Conservation (phyloP, 2,113 vertebrate genomes). For the Amphiprion ocellaris region DNA sequence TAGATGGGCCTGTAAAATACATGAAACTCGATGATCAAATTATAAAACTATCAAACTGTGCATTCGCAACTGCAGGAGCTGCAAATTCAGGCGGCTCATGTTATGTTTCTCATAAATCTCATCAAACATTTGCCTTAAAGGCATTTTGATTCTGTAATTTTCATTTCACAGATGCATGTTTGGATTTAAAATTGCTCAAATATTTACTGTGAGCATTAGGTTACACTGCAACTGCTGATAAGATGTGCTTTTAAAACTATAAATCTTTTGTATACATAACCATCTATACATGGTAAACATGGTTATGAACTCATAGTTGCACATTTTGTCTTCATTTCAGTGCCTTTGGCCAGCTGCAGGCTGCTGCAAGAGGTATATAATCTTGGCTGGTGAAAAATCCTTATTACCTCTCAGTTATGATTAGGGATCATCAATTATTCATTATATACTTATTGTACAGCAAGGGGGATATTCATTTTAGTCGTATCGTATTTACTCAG, state of each 20-base stretch:
- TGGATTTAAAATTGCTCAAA: conserved; percentile 41
- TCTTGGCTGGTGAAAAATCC: conserved; percentile 51
- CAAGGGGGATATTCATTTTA: conserved; percentile 69
- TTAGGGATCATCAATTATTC: conserved; percentile 76
- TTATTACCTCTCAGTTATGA: conserved; percentile 73
- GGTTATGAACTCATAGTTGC: conserved; percentile 45
- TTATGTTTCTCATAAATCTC: conserved; percentile 29
- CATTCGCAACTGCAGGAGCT: conserved; percentile 27
- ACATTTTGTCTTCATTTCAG: conserved; percentile 42
- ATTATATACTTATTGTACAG: conserved; percentile 67
- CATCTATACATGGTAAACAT: conserved; percentile 29
- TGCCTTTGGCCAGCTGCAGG: conserved; percentile 25
- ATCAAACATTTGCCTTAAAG: conserved; percentile 13
- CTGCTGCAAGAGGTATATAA: conserved; percentile 35
- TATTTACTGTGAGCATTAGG: conserved; percentile 31
- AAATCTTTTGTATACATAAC: conserved; percentile 24
- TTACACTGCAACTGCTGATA: conserved; percentile 12
- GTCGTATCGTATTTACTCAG: conserved; percentile 69
- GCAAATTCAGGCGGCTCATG: conserved; percentile 2
- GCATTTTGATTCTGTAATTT: conserved; percentile 2
- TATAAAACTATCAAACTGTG: conserved; percentile 22
- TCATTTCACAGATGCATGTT: conserved; percentile 25
- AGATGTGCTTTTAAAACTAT: conserved; percentile 18
- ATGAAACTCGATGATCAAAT: no score
- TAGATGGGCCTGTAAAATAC: no score